Evolutionary conservation across 2,797 vertebrate genomes (phyloP), one percentile per base, ranked within the genome.

Genomic region (Valencia hispanica): DNA sequence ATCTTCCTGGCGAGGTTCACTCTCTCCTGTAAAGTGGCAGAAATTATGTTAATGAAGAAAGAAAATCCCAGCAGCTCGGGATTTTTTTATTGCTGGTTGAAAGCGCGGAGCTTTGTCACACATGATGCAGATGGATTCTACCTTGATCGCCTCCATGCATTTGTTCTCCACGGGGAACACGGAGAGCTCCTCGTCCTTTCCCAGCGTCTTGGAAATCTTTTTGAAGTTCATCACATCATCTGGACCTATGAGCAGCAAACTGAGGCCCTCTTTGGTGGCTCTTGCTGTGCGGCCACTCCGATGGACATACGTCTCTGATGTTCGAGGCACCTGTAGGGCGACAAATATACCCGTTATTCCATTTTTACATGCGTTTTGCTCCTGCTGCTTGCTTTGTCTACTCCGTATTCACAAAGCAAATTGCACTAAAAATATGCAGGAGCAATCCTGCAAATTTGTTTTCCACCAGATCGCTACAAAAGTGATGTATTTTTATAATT

Each of bases 271-370:
- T 7, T 85, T 97, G 63, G 97, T 88, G 32, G 97, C 98, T 80
- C 98, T 95, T 6, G 98, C 98, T 2, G 98, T 99, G 47, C 98
- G 94, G 70, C 98, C 98, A 0, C 98, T 99, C 15, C 98, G 95
- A 89, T 99, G 98, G 53, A 99, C 96, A 0, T 99, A 99, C 0
- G 97, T 96, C 94, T 99, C 98, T 0, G 97, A 98, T 0, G 98
- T 99, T 48, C 97, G 95, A 18, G 98, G 98, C 57, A 99, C 96
- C 98, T 99, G 72, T 73, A 47, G 27, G 9, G 75, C 5, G 78
- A 70, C 72, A 20, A n/a, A 2, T 6, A 25, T 47, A 15, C 12
- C 11, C 11, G 17, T 18, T 22, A 39, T 39, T 3, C 0, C 32
- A 34, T 11, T 63, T 36, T 63, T 63, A 20, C 55, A 32, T 18